Conservation (phyloP, 1,140 invertebrate species). For the Heterodera carotae region DNA sequence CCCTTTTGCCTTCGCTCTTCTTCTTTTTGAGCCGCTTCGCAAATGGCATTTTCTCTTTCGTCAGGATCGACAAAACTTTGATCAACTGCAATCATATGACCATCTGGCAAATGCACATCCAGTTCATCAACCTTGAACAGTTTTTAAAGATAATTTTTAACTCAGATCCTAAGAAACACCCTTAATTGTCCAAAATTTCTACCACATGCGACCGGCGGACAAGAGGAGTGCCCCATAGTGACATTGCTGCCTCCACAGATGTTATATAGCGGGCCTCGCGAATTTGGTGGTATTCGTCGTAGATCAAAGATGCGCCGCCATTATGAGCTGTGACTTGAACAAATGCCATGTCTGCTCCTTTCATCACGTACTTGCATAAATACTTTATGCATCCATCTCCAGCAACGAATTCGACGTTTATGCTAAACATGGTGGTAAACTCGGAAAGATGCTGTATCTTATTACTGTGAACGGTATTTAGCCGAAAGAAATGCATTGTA, state of each 20-base stretch:
- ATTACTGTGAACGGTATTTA: neutral
- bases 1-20: neutral
- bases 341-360: neutral
- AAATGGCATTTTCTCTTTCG: neutral
- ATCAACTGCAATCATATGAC: neutral
- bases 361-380: neutral
- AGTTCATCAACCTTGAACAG: neutral
- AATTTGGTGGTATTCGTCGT: neutral
- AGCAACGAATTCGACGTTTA: slow-evolving; percentile 8
- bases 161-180: neutral
- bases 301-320: neutral
- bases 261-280: slow-evolving; percentile 2
- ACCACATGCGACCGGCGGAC: neutral
- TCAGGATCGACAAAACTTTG: neutral
- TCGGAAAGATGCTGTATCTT: neutral
- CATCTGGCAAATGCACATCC: neutral
- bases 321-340: neutral
- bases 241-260: neutral
- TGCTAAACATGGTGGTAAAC: slow-evolving; percentile 9
- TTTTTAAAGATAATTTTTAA: neutral
- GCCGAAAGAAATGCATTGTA: neutral
- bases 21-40: neutral
- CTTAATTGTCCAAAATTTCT: neutral
- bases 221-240: slow-evolving; percentile 5
- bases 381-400: neutral